Evolutionary conservation across 2,113 vertebrate genomes (phyloP).

Genomic region (Cyphomyrus discorhynchus): DNA sequence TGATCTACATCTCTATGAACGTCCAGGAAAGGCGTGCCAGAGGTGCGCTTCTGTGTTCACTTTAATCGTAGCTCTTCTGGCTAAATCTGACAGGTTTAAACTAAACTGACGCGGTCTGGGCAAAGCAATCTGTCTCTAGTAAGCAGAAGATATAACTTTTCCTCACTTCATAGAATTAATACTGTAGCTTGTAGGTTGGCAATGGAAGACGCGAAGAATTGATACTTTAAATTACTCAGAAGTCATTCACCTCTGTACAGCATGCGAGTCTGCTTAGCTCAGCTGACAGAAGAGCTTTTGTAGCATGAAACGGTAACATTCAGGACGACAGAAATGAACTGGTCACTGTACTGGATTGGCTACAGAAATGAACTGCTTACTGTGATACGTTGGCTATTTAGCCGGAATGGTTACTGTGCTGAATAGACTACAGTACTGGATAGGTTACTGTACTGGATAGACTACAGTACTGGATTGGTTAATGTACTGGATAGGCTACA

Average conservation of each 20-base stretch:
- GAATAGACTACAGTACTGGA: background rate
- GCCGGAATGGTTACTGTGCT: background rate
- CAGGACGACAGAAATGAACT: background rate
- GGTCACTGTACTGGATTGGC: background rate
- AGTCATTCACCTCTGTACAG: background rate
- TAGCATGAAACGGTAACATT: background rate
- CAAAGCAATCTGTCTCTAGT: background rate
- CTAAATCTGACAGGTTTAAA: background rate
- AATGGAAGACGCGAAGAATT: background rate
- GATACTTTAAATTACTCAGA: background rate
- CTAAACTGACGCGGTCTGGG: background rate
- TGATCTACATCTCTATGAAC: too few relatives aligned
- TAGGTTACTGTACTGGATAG: background rate
- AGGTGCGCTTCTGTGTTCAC: background rate
- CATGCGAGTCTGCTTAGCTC: background rate
- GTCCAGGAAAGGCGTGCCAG: background rate
- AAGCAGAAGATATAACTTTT: background rate
- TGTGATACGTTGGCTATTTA: background rate
- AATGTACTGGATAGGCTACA: background rate
- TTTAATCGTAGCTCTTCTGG: background rate
- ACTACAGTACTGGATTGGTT: background rate
- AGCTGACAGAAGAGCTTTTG: background rate
- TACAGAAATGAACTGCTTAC: background rate
- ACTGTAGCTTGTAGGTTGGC: background rate
- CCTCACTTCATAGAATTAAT: background rate